Evolutionary conservation across 2,797 vertebrate species (phyloP).

Genomic region (Pangasius krempfi): DNA sequence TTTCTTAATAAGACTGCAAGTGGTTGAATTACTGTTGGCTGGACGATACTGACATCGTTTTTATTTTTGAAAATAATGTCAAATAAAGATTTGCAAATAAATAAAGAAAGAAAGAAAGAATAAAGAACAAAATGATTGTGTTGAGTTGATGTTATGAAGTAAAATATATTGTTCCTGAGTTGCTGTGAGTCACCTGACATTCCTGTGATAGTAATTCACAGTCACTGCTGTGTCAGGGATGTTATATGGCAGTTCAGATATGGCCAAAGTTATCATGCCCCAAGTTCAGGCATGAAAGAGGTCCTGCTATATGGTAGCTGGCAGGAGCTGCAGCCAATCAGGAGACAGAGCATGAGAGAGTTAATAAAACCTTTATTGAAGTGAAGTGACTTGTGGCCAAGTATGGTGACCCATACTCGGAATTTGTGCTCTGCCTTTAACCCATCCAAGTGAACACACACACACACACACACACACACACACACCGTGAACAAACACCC

Average conservation of each 20-base stretch:
- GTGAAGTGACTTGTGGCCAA: too few relatives aligned
- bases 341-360: background rate
- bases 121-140: background rate
- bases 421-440: too few relatives aligned
- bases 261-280: constrained; percentile 3
- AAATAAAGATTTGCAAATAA: too few relatives aligned
- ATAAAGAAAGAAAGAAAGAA: background rate
- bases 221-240: background rate
- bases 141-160: background rate
- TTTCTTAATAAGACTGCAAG: constrained; percentile 15
- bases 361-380: background rate
- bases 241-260: background rate
- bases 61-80: background rate
- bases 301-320: background rate
- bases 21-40: constrained; percentile 58
- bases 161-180: background rate
- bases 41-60: background rate
- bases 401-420: too few relatives aligned
- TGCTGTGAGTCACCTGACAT: background rate
- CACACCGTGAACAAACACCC: too few relatives aligned
- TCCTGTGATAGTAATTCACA: background rate
- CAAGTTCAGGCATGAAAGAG: background rate
- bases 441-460: too few relatives aligned
- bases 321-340: background rate
- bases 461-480: too few relatives aligned